Base-by-base conservation (phyloP, 2,888 invertebrate species). In the Drosophila anomalata region DNA sequence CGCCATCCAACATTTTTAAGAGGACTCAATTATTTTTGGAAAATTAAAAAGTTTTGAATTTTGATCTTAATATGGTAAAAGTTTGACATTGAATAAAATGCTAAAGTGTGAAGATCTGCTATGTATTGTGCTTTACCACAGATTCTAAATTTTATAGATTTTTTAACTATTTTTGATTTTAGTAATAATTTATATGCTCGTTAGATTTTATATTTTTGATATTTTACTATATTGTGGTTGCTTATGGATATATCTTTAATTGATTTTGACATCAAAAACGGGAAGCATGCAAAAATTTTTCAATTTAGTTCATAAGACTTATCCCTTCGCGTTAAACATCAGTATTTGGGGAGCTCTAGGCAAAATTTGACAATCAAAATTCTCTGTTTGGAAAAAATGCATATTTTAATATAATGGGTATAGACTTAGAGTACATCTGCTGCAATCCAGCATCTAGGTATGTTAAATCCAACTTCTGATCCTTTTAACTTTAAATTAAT, bases 361-460 rank as follows among this genome's bases (percentile, higher is more conserved):
- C 36, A 4, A 60, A 67, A 65, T 63, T 80, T 47, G 8, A n/a
- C 41, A 50, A 44, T 46, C 52, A 41, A 66, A 57, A 66, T 68
- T 66, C 14, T 52, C 22, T 4, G 17, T 51, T 17, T 39, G 39
- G 39, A 53, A 20, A 80, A 73, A 62, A 78, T 83, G 79, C 53
- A 33, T 58, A 39, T 58, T 56, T 52, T 59, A 50, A 42, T 46
- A 82, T 77, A 71, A 87, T 87, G 87, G 73, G 63, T 51, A 69
- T 77, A 65, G 67, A 79, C 67, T 58, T 80, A 73, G 71, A 75
- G n/a, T 61, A 60, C 47, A 67, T 73, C 42, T 70, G 58, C 60
- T 75, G 75, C 54, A 59, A 75, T 59, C 59, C 75, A 47, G 66
- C 53, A 59, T 77, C 79, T 14, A 87, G 85, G 87, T 88, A 73